Percentiles rank a stretch among this genome's conserved stretches.
Conservation (phyloP, 2,888 invertebrate genomes). For the Lacanobia oleracea region DNA sequence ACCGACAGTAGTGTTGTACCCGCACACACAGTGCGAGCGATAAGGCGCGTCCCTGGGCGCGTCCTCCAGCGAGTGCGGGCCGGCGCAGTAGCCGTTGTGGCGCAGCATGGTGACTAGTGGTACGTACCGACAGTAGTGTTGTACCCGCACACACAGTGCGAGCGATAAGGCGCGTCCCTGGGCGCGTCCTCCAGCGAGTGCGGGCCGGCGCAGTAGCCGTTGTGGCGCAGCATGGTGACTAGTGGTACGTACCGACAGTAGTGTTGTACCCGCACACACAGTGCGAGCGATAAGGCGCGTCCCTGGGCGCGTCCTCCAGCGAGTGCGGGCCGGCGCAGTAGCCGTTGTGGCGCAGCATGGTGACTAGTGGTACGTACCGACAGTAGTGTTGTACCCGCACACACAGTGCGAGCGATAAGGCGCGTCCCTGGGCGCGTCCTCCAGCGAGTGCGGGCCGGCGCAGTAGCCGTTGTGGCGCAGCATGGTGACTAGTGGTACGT, state of each 20-base stretch:
- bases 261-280: conserved; percentile 92
- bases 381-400: conserved; percentile 86
- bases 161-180: conserved; percentile 90
- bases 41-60: conserved; percentile 91
- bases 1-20: conserved; percentile 73
- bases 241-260: conserved; percentile 70
- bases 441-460: conserved; percentile 93
- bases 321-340: conserved; percentile 94
- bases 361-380: too few species aligned
- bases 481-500: too few species aligned
- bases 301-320: conserved; percentile 88
- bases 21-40: conserved; percentile 94
- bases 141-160: conserved; percentile 94
- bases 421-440: conserved; percentile 90
- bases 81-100: conserved; percentile 92
- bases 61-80: conserved; percentile 92
- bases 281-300: conserved; percentile 92
- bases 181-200: conserved; percentile 91
- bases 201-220: conserved; percentile 92
- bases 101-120: conserved; percentile 95
- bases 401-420: conserved; percentile 93
- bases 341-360: conserved; percentile 94
- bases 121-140: conserved; percentile 71
- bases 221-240: conserved; percentile 95
- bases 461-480: conserved; percentile 93